Evolutionary conservation across 2,797 vertebrate genomes (phyloP), one percentile per base, ranked within the genome.

Genomic region (Pipistrellus nathusii): DNA sequence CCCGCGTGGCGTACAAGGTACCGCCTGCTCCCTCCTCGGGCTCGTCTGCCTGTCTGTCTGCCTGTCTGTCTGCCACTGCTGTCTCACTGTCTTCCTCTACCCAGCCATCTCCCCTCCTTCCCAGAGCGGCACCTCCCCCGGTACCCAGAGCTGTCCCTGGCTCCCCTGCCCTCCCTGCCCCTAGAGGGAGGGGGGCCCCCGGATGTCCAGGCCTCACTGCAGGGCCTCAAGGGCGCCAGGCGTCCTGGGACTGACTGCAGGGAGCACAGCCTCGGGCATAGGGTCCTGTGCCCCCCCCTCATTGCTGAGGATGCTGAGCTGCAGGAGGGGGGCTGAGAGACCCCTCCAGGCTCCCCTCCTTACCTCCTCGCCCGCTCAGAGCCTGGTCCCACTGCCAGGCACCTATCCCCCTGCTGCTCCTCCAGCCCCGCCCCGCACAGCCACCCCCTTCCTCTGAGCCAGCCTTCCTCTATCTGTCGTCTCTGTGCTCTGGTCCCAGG

Each of bases 1-100:
- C 99, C 98, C 99, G 99, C 97, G 98, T 99, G 98, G 99, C 99
- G 97, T 99, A 99, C 99, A 99, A 99, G 99, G 99, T 99, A 99
- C 96, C 84, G 44, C 57, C 59, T 14, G 59, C 59, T 30, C 12
- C 27, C 11, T 27, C 59, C 25, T 96, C 96, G 53, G 68, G 98
- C 97, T 97, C 8, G 62, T 71, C 51, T 53, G 18, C 14, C 95
- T 90, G 68, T 97, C 82, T 78, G 53, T 97, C 95, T 96, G 95
- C 97, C 80, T 38, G 38, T 38, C 38, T 38, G 38, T 38, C 95
- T 95, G 95, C 97, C 80, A 93, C 92, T 82, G 93, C 88, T 92
- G 94, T 96, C 8, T 97, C 80, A 20, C 84, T 94, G 96, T 87
- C 78, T 95, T 92, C 92, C 95, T 82, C 78, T 46, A 71, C 90